Conservation (phyloP, 2,888 invertebrate genomes). For the Hirudinaria manillensis region DNA sequence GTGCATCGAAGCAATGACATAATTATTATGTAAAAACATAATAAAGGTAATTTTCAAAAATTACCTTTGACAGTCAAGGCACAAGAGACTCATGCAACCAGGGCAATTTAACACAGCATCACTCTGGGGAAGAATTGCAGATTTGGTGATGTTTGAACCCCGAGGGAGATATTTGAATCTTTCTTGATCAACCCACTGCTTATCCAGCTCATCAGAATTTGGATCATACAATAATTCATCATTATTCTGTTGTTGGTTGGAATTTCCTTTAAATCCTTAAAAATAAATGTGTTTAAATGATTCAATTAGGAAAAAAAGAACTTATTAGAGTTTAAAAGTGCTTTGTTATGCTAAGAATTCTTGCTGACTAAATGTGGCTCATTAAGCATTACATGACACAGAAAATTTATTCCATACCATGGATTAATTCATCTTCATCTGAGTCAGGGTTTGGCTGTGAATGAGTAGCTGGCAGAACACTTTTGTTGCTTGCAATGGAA, state of each 20-base stretch:
- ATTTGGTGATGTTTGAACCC: neutral
- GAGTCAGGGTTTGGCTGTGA: constrained; percentile 44
- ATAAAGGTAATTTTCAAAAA: neutral
- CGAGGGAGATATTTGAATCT: constrained; percentile 48
- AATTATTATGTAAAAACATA: neutral
- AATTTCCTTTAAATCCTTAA: neutral
- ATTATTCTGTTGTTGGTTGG: constrained; percentile 41
- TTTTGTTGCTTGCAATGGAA: neutral
- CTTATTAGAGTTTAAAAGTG: neutral
- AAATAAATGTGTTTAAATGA: neutral
- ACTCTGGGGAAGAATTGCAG: constrained; percentile 51
- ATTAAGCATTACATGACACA: no score
- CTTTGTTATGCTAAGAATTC: neutral
- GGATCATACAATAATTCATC: constrained; percentile 60
- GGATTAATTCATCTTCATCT: constrained; percentile 44
- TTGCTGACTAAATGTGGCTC: no score
- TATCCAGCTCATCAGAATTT: constrained; percentile 58
- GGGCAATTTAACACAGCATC: constrained; percentile 63
- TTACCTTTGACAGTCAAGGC: constrained; percentile 60
- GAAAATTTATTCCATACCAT: no score
- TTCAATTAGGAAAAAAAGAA: neutral
- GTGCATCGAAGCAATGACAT: neutral
- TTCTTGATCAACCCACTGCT: constrained; percentile 58
- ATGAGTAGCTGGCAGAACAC: neutral
- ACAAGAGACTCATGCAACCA: constrained; percentile 60